Conservation (phyloP, 2,797 vertebrate genomes). For the Peromyscus eremicus region DNA sequence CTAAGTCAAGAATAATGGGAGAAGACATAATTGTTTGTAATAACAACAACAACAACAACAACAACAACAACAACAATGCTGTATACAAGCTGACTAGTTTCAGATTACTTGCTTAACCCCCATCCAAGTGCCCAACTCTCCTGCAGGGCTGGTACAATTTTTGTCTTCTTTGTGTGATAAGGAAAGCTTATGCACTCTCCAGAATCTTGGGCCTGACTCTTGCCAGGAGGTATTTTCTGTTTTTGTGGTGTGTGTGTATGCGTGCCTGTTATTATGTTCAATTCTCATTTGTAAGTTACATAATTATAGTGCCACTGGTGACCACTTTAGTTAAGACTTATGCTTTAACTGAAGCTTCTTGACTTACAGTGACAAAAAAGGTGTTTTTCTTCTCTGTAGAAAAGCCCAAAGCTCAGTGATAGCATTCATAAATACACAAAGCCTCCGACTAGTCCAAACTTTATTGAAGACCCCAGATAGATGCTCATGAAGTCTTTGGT, state of each 20-base stretch:
- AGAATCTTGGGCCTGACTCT: not conserved
- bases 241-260: not conserved
- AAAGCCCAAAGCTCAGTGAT: not conserved
- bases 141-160: not conserved
- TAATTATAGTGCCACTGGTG: not conserved
- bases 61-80: not conserved
- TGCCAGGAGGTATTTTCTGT: not conserved
- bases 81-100: not conserved
- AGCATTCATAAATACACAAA: constrained; percentile 37
- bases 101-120: not conserved
- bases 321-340: constrained; percentile 43
- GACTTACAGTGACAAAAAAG: not conserved
- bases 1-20: not conserved
- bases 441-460: constrained; percentile 4
- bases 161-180: not conserved
- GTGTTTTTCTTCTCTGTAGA: not conserved
- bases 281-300: constrained; percentile 1
- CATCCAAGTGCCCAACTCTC: not conserved
- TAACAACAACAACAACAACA: not conserved
- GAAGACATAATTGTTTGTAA: not conserved
- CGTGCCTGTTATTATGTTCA: not conserved
- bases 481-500: not conserved
- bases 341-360: constrained; percentile 8
- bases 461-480: not conserved
- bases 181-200: not conserved